Evolutionary conservation across 2,797 vertebrate genomes (phyloP), one percentile per base, ranked within the genome.

Genomic region (Lophura swinhoii): DNA sequence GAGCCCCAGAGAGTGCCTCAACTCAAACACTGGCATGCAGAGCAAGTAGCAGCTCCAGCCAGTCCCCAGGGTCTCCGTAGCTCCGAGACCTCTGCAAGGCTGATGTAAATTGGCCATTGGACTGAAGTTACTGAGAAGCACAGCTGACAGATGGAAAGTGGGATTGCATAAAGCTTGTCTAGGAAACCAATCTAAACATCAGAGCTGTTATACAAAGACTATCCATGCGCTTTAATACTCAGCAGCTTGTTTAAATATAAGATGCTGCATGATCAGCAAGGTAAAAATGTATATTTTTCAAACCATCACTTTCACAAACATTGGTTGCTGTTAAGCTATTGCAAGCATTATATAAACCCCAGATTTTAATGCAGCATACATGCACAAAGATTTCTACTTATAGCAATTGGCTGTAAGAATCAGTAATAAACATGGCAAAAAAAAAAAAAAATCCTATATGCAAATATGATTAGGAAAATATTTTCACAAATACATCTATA

Each of bases 181-280:
- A 84, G 89, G 82, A 81, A 92, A 78, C 9, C 79, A 92, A 92
- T 67, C 67, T 81, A 69, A 95, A 81, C 96, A 96, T 96, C 94
- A 96, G 83, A 94, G 80, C 95, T 93, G 96, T 98, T 97, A 97
- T 24, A 94, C 87, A 91, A 96, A 96, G 90, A 58, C 33, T 75
- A 69, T 67, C 91, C 72, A 1, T 56, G 55, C 10, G 0, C n/a
- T 90, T 76, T 75, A 93, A 92, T 94, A 86, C 43, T 73, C 87
- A 72, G 63, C 43, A 78, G n/a, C 69, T 77, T 93, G 58, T 90
- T 97, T 97, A 97, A 97, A 97, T 97, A 96, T 94, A 94, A 95
- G 94, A 79, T 71, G 77, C 95, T 82, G 82, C 90, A 53, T 37
- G 49, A 83, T 49, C 60, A 77, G 75, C 62, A 80, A 86, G 35